Evolutionary conservation across 2,797 vertebrate genomes (phyloP).

Genomic region (Holocentrus rufus): DNA sequence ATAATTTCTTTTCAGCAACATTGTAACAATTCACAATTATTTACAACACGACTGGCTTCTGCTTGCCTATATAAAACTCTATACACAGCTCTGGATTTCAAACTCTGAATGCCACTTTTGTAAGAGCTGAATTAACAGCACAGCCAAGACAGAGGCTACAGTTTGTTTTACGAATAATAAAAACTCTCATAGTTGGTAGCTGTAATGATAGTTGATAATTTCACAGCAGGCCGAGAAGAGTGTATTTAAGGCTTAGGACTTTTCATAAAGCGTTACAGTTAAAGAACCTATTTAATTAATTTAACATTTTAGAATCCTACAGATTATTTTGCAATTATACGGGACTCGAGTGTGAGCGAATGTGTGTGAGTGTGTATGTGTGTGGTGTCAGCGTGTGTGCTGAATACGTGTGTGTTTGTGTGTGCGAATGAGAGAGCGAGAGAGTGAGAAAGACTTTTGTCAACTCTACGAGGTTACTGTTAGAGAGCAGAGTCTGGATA

Average conservation of each 20-base stretch:
- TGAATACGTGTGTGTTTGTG: not conserved
- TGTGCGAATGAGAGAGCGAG: not conserved
- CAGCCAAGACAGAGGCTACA: slow-evolving; percentile 1
- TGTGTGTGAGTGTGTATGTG: not conserved
- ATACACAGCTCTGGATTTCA: slow-evolving; percentile 4
- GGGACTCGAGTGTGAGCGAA: slow-evolving; percentile 1
- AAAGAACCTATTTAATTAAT: not conserved
- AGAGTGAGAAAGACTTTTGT: slow-evolving; percentile 4
- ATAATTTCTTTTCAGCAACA: not conserved
- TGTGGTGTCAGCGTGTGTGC: not conserved
- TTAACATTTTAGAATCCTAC: not conserved
- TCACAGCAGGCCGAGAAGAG: slow-evolving; percentile 1
- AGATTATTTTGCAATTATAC: slow-evolving; percentile 26
- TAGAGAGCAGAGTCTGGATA: slow-evolving; percentile 5
- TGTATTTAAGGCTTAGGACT: not conserved
- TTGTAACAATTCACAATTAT: not conserved
- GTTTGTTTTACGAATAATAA: not conserved
- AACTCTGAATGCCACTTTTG: slow-evolving; percentile 34
- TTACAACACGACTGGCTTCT: slow-evolving; percentile 5
- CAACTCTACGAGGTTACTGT: slow-evolving; percentile 1
- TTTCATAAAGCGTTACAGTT: not conserved
- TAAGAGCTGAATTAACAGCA: slow-evolving; percentile 32
- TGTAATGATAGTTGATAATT: not conserved
- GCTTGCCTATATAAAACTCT: slow-evolving; percentile 25
- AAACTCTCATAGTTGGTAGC: not conserved